Conservation (phyloP, 2,888 invertebrate species). For the Myopa tessellatipennis region DNA sequence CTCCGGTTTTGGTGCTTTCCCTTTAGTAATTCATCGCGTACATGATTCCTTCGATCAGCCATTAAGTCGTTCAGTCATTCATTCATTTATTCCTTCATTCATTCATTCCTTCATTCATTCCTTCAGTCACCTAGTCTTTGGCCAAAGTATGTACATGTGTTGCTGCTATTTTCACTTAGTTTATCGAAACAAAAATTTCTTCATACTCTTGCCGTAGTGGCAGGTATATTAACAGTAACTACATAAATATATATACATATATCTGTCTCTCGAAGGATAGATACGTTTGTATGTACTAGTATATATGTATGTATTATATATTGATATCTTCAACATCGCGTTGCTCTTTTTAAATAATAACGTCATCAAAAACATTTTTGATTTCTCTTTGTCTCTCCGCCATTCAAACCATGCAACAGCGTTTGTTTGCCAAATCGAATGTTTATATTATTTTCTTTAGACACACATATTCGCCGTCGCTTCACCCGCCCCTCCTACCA, state of each 20-base stretch:
- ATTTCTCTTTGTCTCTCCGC: slow-evolving; percentile 38
- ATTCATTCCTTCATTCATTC: slow-evolving; percentile 7
- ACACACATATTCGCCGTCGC: not conserved
- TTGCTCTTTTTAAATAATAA: slow-evolving; percentile 40
- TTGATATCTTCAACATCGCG: slow-evolving; percentile 7
- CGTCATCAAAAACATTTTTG: slow-evolving; percentile 44
- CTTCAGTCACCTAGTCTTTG: not conserved
- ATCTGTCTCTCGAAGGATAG: not conserved
- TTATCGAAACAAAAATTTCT: slow-evolving; percentile 2
- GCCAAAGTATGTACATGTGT: not conserved
- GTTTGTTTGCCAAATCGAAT: slow-evolving; percentile 42
- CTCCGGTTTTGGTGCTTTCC: slow-evolving; percentile 18
- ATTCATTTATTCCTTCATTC: not conserved
- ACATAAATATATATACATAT: slow-evolving; percentile 1
- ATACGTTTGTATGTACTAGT: slow-evolving; percentile 6
- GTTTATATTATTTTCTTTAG: slow-evolving; percentile 35
- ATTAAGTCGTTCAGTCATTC: not conserved
- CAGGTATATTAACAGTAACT: slow-evolving; percentile 23
- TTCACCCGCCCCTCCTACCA: not conserved
- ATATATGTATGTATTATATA: not conserved
- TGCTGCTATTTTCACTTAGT: slow-evolving; percentile 15
- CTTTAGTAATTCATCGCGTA: too few species aligned
- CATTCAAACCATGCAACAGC: not conserved
- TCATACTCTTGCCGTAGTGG: slow-evolving; percentile 5
- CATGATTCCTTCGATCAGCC: too few species aligned